Evolutionary conservation across 37 sponge, comb jelly and placozoan species (phyloP).

Genomic region (Ianthella basta): DNA sequence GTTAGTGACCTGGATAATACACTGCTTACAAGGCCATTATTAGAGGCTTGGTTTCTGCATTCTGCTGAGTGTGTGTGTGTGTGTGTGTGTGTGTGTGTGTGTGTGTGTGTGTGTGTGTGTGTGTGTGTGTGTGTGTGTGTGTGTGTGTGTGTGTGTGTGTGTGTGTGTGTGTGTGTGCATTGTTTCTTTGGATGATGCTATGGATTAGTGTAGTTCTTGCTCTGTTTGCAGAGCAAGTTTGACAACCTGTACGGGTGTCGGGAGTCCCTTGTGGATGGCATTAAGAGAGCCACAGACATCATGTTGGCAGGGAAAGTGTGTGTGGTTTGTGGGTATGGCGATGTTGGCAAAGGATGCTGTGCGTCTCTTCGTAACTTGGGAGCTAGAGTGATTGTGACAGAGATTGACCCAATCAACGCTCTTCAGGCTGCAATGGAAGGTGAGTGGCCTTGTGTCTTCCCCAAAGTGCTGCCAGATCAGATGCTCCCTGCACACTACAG

Average conservation of each 20-base stretch:
- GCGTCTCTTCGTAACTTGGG: slow-evolving; percentile 16
- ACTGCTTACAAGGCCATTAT: too few relatives aligned
- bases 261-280: slow-evolving; percentile 48
- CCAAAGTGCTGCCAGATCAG: background rate
- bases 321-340: slow-evolving; percentile 31
- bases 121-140: too few relatives aligned
- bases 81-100: too few relatives aligned
- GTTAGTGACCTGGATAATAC: too few relatives aligned
- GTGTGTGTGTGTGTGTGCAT: slow-evolving; percentile 18
- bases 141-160: slow-evolving; percentile 31
- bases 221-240: slow-evolving; percentile 34
- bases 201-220: background rate
- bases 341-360: slow-evolving; percentile 24
- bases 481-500: background rate
- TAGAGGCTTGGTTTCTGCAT: too few relatives aligned
- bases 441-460: slow-evolving; percentile 27
- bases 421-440: slow-evolving; percentile 54
- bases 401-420: slow-evolving; percentile 50
- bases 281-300: slow-evolving; percentile 50
- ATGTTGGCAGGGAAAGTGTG: slow-evolving; percentile 42
- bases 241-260: slow-evolving; percentile 53
- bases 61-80: too few relatives aligned
- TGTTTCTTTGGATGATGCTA: too few relatives aligned
- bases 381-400: slow-evolving; percentile 45
- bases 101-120: too few relatives aligned